Base-by-base conservation (phyloP, 2,113 vertebrate species). In the Rhea pennata region DNA sequence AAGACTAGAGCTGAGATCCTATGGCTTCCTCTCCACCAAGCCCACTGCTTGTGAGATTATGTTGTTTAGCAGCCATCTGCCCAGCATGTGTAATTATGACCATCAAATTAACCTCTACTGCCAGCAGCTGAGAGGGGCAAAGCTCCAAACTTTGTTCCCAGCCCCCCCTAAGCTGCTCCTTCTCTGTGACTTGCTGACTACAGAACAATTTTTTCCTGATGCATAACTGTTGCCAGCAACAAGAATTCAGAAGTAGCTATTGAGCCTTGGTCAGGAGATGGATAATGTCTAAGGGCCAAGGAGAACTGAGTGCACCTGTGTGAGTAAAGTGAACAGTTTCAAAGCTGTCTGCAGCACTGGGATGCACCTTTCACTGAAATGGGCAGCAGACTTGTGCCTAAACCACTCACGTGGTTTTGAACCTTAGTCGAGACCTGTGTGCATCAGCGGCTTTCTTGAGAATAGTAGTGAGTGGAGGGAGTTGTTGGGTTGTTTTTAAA, bases 91-190 rank as follows among this genome's bases (percentile, higher is more conserved):
- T 42, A 50, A 48, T 48, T 15, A 44, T 70, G 42, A n/a, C 67
- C 44, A 50, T 31, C 46, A 48, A 50, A n/a, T 46, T 44, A n/a
- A 10, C 31, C 48, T 44, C 31, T n/a, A 46, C 67, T n/a, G 23
- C 29, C 20, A 70, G 31, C 12, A 20, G 1, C 21, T 0, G 1
- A 2, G 46, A 64, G 6, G 5, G 3, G 3, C 92, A 64, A 64
- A 31, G 42, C 46, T 95, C 15, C 0, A 0, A 15, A 42, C 51
- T 75, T 67, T 86, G 15, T 12, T 90, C 12, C 51, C 29, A 72
- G 29, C 58, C 61, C 44, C 61, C 44, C 76, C 9, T 6, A 51
- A 77, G 70, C 26, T 1, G 0, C 16, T 79, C 3, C 29, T 73
- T 8, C 16, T 54, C 31, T 1, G 0, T 22, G 16, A 39, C 17